Evolutionary conservation across 2,888 invertebrate species (phyloP), one percentile per base, ranked within the genome.

Genomic region (Capitulum mitella): DNA sequence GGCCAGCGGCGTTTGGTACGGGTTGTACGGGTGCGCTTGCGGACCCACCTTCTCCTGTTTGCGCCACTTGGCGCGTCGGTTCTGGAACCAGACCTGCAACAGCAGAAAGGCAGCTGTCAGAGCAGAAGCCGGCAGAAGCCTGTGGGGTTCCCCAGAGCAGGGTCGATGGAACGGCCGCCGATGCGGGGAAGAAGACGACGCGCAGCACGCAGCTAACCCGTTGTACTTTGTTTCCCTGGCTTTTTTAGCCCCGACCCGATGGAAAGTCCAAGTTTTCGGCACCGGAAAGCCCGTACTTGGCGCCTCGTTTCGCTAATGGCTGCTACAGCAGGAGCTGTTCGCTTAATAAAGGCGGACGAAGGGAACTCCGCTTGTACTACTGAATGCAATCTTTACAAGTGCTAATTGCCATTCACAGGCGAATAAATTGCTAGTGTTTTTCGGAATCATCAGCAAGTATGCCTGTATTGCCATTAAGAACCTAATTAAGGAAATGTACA

Each of bases 21-120:
- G 80, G n/a, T 80, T 80, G 79, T 81, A 81, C 6, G 81, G 81
- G 74, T 82, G 82, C 6, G 79, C 80, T 19, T 79, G 79, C 0
- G 82, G 82, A 1, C 82, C 82, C 16, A 82, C 82, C 78, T 82
- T 82, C 79, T 82, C 82, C 78, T 82, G 82, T 77, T 82, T 82
- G 46, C 82, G 61, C 82, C 82, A 82, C 78, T 82, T 82, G 48
- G 82, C 82, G 26, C 82, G 79, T 5, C 82, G 81, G 78, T 82
- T 82, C 78, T 82, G 82, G 78, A 82, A 82, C 82, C 82, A 82
- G 58, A 82, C 82, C 82, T 82, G 80, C 0, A 61, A 78, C 40
- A 46, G 29, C 37, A 3, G 64, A 61, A n/a, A n/a, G n/a, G n/a
- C n/a, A n/a, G n/a, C n/a, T n/a, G n/a, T n/a, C n/a, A n/a, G n/a